These are phyloP conservation scores for Anastrepha obliqua DNA, from an alignment of 1,140 invertebrate genomes.

Conservation along the genomic window DNA sequence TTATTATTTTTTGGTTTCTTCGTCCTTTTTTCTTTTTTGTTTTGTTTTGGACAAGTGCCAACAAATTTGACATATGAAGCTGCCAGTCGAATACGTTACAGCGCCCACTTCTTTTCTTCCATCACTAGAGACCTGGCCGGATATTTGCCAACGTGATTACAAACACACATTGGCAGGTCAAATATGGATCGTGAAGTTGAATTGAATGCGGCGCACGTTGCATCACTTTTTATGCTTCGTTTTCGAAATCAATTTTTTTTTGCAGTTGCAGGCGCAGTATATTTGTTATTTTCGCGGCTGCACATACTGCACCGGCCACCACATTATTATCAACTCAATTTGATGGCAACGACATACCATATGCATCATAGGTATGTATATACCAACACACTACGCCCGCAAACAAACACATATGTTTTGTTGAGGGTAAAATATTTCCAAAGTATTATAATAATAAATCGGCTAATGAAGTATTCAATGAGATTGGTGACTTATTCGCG, in stretches of 20 bases:
- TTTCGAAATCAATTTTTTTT: slow-evolving; percentile 33
- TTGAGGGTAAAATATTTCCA: too few species aligned
- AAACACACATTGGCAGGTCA: slow-evolving; percentile 40
- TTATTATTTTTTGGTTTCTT: not conserved
- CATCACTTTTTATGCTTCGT: slow-evolving; percentile 24
- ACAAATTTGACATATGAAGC: slow-evolving; percentile 49
- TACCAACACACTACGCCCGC: too few species aligned
- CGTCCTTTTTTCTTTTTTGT: slow-evolving; percentile 11
- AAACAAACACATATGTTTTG: too few species aligned
- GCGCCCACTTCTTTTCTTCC: not conserved
- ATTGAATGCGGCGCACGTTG: slow-evolving; percentile 50
- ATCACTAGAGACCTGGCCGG: slow-evolving; percentile 1
- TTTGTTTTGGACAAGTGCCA: slow-evolving; percentile 42
- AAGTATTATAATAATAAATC: too few species aligned
- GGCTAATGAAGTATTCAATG: too few species aligned
- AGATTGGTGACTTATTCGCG: too few species aligned
- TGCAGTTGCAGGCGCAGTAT: slow-evolving; percentile 19
- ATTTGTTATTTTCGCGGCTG: not conserved
- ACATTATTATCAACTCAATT: slow-evolving; percentile 51
- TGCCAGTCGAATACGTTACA: slow-evolving; percentile 37
- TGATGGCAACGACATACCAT: not conserved
- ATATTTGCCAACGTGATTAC: slow-evolving; percentile 40
- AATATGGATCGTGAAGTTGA: slow-evolving; percentile 46
- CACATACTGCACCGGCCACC: slow-evolving; percentile 32
- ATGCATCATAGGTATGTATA: too few species aligned